Evolutionary conservation across 1,140 invertebrate species (phyloP), one percentile per base, ranked within the genome.

Genomic region (Heliconius hewitsoni): DNA sequence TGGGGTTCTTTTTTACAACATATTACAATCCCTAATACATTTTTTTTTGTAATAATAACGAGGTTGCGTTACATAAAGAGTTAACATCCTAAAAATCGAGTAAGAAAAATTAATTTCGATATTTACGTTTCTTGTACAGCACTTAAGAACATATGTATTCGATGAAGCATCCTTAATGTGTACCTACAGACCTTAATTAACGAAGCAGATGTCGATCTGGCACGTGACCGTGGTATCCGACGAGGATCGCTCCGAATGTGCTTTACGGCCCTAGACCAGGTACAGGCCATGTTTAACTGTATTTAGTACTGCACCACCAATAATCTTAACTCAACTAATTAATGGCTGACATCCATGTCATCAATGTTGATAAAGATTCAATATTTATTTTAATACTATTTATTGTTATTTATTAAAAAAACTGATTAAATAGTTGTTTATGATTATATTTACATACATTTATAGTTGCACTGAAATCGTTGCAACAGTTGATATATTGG

Each of bases 161-260:
- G 78, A 83, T 76, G 81, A 77, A 66, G 75, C 76, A 81, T 82
- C 80, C 72, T 78, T 83, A 82, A 82, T 81, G 76, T 77, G 78
- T 82, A 82, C 78, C 81, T 82, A 83, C 77, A 82, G 76, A 72
- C 73, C 83, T 83, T 87, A 87, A 87, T 87, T 87, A 86, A 86
- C 80, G 78, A 72, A 81, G 75, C 81, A 86, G 82, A 85, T 86
- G 83, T 60, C 73, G 80, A 86, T 83, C 81, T 79, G 77, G 82
- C 82, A 85, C 83, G 85, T 86, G 84, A 86, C 84, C 73, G 72
- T 60, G 79, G 73, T 77, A 83, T 83, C 78, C 57, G 77, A 78
- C 55, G 75, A 78, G 80, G 55, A 81, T 81, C 72, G 50, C 66
- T 81, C 78, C 27, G 52, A 16, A 39, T 60, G 73, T 78, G 52